A percentile compares a stretch with the other conserved stretches of the same genome.
Conservation (phyloP, 1,140 invertebrate species). For the Tenebrio molitor region DNA sequence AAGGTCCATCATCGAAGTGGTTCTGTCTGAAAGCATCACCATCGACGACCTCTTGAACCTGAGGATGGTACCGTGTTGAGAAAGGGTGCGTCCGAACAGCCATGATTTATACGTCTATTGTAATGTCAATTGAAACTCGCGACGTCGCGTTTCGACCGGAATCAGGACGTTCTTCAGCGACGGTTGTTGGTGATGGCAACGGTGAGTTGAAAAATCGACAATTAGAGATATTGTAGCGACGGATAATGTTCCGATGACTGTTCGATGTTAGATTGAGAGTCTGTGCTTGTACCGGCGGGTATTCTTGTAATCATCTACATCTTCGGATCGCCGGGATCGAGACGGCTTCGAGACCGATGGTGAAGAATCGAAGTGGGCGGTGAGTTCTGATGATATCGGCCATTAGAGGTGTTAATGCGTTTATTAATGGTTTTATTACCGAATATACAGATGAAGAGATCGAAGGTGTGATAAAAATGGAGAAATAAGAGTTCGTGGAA, state of each 20-base stretch:
- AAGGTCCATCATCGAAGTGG: constrained; percentile 26
- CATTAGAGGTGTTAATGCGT: constrained; percentile 14
- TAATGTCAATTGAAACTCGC: not conserved
- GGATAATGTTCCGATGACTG: not conserved
- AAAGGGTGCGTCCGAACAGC: constrained; percentile 1
- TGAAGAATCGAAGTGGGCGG: not conserved
- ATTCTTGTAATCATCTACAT: not conserved
- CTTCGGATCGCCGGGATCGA: not conserved
- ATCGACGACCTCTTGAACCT: constrained; percentile 3
- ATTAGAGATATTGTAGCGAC: no score
- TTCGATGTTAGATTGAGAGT: not conserved
- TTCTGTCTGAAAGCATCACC: constrained; percentile 1
- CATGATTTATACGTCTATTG: constrained; percentile 7
- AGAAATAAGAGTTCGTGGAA: not conserved
- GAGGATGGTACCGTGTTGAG: constrained; percentile 10
- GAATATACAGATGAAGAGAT: not conserved
- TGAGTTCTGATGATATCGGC: constrained; percentile 10
- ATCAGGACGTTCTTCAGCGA: no score
- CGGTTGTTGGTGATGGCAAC: no score
- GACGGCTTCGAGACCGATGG: not conserved
- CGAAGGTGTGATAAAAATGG: not conserved
- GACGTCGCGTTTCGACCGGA: not conserved
- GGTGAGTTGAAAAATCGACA: no score
- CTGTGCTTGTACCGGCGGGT: not conserved
- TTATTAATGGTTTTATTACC: constrained; percentile 26